A percentile compares a stretch with the other conserved stretches of the same genome.
Conservation (phyloP, 2,113 vertebrate species). For the Motacilla tschutschensis region DNA sequence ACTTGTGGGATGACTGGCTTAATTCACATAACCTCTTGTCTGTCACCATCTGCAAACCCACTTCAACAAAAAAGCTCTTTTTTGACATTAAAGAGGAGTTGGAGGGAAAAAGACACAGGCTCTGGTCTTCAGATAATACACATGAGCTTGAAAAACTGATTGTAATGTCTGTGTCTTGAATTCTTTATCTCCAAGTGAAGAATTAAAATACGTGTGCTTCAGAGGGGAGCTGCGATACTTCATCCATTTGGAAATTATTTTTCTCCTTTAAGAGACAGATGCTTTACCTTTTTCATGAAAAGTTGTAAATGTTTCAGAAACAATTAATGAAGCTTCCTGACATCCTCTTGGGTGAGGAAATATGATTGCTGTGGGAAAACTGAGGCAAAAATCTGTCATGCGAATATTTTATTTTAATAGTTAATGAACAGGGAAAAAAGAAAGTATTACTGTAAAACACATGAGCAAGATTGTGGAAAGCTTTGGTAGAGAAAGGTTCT, state of each 20-base stretch:
- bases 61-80: neutral
- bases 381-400: constrained; percentile 61
- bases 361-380: constrained; percentile 64
- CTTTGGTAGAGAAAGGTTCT: constrained; percentile 4
- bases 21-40: neutral
- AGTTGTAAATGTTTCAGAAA: constrained; percentile 67
- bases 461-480: constrained; percentile 36
- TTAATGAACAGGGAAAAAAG: constrained; percentile 51
- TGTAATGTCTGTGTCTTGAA: neutral
- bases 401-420: constrained; percentile 63
- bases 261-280: constrained; percentile 53
- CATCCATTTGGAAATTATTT: constrained; percentile 47
- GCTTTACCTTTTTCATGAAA: constrained; percentile 57
- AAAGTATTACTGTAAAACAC: constrained; percentile 41
- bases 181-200: constrained; percentile 25
- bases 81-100: neutral
- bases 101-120: neutral
- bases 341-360: constrained; percentile 55
- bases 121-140: neutral
- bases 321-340: constrained; percentile 63
- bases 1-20: neutral
- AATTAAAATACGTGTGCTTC: constrained; percentile 16
- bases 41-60: neutral
- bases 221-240: constrained; percentile 13
- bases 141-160: neutral